A percentile compares a stretch with the other conserved stretches of the same genome.
phyloP scores from a whole-genome alignment of 2,888 invertebrate species.

The Epistrophe eligans region DNA sequence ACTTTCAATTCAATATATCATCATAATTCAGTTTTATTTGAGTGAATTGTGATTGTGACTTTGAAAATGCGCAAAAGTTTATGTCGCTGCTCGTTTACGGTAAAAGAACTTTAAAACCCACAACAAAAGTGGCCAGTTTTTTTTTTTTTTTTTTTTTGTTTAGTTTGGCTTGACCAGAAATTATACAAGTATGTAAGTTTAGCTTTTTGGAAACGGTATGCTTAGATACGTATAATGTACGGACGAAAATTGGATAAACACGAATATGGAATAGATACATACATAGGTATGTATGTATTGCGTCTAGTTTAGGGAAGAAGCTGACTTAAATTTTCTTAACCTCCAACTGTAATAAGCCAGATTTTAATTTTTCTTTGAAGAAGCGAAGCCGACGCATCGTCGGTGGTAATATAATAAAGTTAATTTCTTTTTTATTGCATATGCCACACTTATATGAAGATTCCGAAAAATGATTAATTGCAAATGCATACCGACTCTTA shows the following conservation, averaged over 20 bases:
- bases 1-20: conserved; percentile 57
- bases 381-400: not conserved
- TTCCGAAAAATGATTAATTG: too few relatives aligned
- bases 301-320: conserved; percentile 45
- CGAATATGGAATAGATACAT: conserved; percentile 35
- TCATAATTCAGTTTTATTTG: not conserved
- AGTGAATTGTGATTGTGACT: conserved; percentile 40
- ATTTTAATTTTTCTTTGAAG: conserved; percentile 48
- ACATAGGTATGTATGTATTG: too few relatives aligned
- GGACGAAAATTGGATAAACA: conserved; percentile 41
- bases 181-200: not conserved
- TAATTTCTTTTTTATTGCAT: too few relatives aligned
- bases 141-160: not conserved
- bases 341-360: conserved; percentile 44
- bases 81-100: conserved; percentile 4
- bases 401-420: not conserved
- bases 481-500: too few relatives aligned
- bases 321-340: conserved; percentile 33
- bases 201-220: conserved; percentile 38
- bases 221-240: too few relatives aligned
- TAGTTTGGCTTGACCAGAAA: conserved; percentile 20
- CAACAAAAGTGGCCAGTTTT: conserved; percentile 20
- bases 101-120: conserved; percentile 20
- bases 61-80: conserved; percentile 45
- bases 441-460: too few relatives aligned